phyloP scores from a whole-genome alignment of 2,113 vertebrate species.

The Neofelis nebulosa region DNA sequence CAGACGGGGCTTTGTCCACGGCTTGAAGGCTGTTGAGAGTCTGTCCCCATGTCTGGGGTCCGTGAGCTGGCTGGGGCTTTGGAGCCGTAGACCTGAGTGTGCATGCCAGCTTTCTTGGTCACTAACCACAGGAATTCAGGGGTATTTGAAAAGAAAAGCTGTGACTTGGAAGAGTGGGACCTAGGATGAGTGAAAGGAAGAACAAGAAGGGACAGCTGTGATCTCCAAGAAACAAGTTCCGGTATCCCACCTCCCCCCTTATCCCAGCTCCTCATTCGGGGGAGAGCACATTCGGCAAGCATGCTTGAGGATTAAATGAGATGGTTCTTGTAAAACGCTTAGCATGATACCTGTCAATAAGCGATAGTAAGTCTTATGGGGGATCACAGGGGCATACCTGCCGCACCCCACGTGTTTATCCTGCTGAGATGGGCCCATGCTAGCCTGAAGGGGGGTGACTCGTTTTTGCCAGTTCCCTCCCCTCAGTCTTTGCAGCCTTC shows the following conservation, averaged over 20 bases:
- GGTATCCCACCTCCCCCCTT: neutral
- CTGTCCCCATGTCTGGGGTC: neutral
- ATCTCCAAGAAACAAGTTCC: neutral
- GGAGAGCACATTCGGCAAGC: neutral
- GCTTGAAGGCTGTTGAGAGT: neutral
- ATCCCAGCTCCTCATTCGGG: neutral
- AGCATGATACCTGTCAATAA: neutral
- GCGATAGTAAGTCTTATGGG: neutral
- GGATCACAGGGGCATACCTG: neutral
- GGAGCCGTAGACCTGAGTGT: neutral
- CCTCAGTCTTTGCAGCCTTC: neutral
- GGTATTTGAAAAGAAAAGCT: neutral
- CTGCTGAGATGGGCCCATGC: neutral
- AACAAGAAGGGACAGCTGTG: neutral
- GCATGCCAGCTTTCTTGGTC: neutral
- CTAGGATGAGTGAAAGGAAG: neutral
- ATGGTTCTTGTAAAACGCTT: conserved; percentile 23
- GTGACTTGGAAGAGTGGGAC: neutral
- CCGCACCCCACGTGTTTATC: neutral
- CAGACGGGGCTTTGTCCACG: neutral
- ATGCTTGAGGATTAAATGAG: neutral
- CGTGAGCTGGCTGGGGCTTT: neutral
- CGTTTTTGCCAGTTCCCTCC: neutral
- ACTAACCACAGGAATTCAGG: neutral
- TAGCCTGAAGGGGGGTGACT: neutral